Evolutionary conservation across 2,113 vertebrate species (phyloP), one percentile per base, ranked within the genome.

Genomic region (Cisticola juncidis): DNA sequence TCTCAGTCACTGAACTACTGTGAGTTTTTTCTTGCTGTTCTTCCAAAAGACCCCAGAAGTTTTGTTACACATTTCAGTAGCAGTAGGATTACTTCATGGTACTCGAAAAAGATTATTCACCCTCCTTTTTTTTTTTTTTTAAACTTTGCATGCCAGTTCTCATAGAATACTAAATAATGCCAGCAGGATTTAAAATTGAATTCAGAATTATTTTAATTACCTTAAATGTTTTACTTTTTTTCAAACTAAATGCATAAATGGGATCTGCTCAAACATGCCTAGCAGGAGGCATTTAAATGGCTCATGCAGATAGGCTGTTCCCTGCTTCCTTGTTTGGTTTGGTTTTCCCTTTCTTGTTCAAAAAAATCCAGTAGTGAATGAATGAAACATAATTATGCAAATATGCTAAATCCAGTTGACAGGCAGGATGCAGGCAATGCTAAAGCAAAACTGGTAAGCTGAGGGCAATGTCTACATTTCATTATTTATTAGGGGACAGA

Each of bases 191-290:
- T 90, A 70, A 86, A 94, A 91, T 72, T 79, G 29, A 81, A 92
- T 92, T 95, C 61, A 84, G 61, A 96, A 91, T 96, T 88, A 96
- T 87, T 94, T 94, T 87, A 97, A 95, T 84, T 92, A 80, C 76
- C 36, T 92, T 95, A 92, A 93, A 77, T 81, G 56, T 78, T 95
- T 62, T 84, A 86, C 68, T 92, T 92, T 94, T 94, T 93, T 93
- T 35, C 38, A 57, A 74, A 74, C 51, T 73, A 93, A 93, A 62
- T 94, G 91, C 89, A 89, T 95, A 95, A 95, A 88, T 74, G 96
- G 93, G 78, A 94, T 77, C 74, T 86, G 88, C 91, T 83, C 78
- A 90, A 80, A 76, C 84, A 73, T 90, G 90, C 73, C 92, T 97
- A 90, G 90, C 93, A 79, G 70, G 95, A 47, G 79, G 54, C 68